These are phyloP conservation scores for Sarcophilus harrisii DNA, from an alignment of 2,797 vertebrate species.

Conservation along the genomic window DNA sequence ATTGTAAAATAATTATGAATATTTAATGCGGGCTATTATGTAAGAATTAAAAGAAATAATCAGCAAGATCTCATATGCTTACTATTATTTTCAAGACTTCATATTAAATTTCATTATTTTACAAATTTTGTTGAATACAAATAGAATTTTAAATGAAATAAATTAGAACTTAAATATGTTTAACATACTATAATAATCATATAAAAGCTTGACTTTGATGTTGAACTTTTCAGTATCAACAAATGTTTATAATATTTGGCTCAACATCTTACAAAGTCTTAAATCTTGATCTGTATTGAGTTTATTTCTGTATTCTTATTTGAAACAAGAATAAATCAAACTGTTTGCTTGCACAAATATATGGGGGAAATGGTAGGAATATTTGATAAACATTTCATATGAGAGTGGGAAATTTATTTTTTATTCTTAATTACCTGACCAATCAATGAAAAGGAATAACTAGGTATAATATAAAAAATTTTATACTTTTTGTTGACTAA, in stretches of 20 bases:
- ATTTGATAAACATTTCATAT: neutral
- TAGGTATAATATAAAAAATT: neutral
- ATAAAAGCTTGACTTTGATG: neutral
- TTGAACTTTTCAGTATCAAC: neutral
- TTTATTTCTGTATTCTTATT: neutral
- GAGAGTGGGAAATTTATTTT: neutral
- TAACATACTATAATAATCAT: neutral
- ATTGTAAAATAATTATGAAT: neutral
- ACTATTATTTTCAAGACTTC: neutral
- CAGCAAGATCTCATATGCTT: neutral
- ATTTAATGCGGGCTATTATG: neutral
- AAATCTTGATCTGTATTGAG: neutral
- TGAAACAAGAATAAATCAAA: neutral
- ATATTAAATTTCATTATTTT: neutral
- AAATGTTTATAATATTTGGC: neutral
- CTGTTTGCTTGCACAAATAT: neutral
- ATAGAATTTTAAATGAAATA: neutral
- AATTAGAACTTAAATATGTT: neutral
- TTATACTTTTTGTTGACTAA: neutral
- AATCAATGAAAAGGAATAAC: neutral
- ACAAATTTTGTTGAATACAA: neutral
- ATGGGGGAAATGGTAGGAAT: neutral
- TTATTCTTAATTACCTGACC: neutral
- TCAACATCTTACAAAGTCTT: neutral
- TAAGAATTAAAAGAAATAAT: neutral